Evolutionary conservation across 2,888 invertebrate genomes (phyloP).

Genomic region (Ophion slaviceki): DNA sequence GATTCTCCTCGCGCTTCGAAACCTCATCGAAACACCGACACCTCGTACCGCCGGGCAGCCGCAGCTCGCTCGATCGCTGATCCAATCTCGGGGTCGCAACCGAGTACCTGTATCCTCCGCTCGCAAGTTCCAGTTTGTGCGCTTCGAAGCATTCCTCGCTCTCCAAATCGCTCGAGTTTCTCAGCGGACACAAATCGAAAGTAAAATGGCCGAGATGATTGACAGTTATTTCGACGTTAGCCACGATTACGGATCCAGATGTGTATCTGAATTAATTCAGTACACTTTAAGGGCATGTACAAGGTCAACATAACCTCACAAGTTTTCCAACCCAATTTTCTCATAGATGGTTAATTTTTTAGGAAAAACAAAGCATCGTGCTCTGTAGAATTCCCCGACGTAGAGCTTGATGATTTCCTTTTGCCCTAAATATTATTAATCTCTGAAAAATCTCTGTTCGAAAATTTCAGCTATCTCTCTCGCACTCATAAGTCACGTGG

Average conservation of each 20-base stretch:
- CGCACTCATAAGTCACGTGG: too few relatives aligned
- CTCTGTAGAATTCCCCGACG: too few relatives aligned
- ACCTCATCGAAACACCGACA: slow-evolving; percentile 85
- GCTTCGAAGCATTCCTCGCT: slow-evolving; percentile 85
- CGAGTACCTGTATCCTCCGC: slow-evolving; percentile 78
- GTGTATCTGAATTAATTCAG: slow-evolving; percentile 70
- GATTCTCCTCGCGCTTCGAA: slow-evolving; percentile 79
- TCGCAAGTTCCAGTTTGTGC: slow-evolving; percentile 79
- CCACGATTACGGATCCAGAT: slow-evolving; percentile 74
- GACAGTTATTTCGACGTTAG: slow-evolving; percentile 82
- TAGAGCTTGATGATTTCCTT: too few relatives aligned
- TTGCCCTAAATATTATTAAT: too few relatives aligned
- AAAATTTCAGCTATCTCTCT: too few relatives aligned
- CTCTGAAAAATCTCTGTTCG: too few relatives aligned
- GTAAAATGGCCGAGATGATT: slow-evolving; percentile 84
- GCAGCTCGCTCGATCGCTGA: slow-evolving; percentile 73
- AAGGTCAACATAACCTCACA: too few relatives aligned
- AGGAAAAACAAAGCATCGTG: too few relatives aligned
- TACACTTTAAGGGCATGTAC: not conserved
- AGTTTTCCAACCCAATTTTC: too few relatives aligned
- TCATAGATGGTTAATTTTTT: too few relatives aligned
- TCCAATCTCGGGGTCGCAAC: slow-evolving; percentile 69
- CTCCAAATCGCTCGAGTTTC: slow-evolving; percentile 80
- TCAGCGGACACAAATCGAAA: slow-evolving; percentile 84
- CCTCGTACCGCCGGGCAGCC: slow-evolving; percentile 82